Conservation (phyloP, 2,797 vertebrate species). For the Tympanoctomys barrerae region DNA sequence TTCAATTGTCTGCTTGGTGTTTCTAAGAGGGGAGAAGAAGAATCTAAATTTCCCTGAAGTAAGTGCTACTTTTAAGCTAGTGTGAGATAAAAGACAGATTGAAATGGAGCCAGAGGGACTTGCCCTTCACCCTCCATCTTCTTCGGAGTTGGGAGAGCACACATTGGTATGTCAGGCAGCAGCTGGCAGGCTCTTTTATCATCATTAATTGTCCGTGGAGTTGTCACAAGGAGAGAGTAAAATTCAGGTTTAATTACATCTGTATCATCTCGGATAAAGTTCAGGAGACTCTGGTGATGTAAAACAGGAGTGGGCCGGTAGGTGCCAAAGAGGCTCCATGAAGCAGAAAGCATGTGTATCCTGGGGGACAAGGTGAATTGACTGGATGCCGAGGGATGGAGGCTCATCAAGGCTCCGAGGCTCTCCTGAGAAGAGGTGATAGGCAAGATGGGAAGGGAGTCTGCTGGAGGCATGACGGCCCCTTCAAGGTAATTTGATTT, state of each 20-base stretch:
- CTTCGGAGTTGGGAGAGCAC: conserved; percentile 46
- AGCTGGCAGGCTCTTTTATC: conserved; percentile 83
- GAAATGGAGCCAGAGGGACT: conserved; percentile 75
- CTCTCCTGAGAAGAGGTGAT: background rate
- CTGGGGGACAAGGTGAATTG: conserved; percentile 39
- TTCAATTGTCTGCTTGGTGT: conserved; percentile 46
- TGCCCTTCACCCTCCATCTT: conserved; percentile 78
- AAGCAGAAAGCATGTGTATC: conserved; percentile 34
- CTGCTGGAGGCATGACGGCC: background rate
- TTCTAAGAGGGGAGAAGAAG: conserved; percentile 71
- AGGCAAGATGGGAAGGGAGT: background rate
- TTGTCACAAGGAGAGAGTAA: conserved; percentile 79
- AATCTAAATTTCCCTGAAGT: conserved; percentile 79
- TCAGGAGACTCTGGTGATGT: conserved; percentile 58
- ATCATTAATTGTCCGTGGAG: conserved; percentile 82
- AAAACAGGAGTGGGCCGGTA: conserved; percentile 11
- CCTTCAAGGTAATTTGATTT: background rate
- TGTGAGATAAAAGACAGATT: conserved; percentile 81
- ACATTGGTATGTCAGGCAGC: conserved; percentile 76
- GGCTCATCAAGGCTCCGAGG: background rate
- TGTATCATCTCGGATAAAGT: conserved; percentile 75
- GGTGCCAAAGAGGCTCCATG: background rate
- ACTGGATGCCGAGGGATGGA: background rate
- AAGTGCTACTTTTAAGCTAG: conserved; percentile 70
- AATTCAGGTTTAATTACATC: conserved; percentile 83